Evolutionary conservation across 64 coral and sea anemone genomes (phyloP), one percentile per base, ranked within the genome.

Genomic region (Stylophora pistillata): DNA sequence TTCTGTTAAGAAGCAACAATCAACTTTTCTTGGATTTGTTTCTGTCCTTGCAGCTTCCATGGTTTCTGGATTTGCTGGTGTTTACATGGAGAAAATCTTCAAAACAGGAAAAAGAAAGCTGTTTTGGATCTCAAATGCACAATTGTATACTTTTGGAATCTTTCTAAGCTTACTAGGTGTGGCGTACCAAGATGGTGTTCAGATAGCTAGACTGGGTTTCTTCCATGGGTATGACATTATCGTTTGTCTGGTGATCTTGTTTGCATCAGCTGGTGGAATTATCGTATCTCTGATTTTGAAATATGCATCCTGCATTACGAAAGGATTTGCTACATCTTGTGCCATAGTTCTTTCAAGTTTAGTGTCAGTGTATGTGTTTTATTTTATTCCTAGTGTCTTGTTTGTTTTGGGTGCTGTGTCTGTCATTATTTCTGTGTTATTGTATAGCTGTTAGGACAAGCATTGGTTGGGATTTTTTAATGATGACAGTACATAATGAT

Each of bases 311-410:
- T 89, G 87, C 20, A 94, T 94, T 14, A 94, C 92, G 7, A 94
- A 94, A 86, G 92, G 92, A 52, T 94, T 94, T 90, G 92, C 92
- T 0, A 94, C 92, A 13, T 94, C 92, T 52, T 94, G 81, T 90
- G 92, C 92, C 4, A 94, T 94, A 62, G 81, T 94, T 52, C 75
- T 94, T 2, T 94, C 92, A 1, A 94, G 92, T 78, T 34, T 90
- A 18, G 88, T 86, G 25, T 94, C 92, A 53, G 88, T 90, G 32
- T 90, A 90, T 63, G 71, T 74, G 55, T 94, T 94, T 78, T 41
- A 75, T 71, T 74, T 90, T 90, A 11, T 90, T 54, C 92, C 92
- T 9, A 90, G 92, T 80, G 53, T 94, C 3, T 85, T 84, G 30
- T 94, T 94, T 74, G 55, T 90, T 58, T 21, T 41, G 52, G 92